These are phyloP conservation scores for Poecilia gillii DNA, from an alignment of 2,797 vertebrate species.

Conservation along the genomic window DNA sequence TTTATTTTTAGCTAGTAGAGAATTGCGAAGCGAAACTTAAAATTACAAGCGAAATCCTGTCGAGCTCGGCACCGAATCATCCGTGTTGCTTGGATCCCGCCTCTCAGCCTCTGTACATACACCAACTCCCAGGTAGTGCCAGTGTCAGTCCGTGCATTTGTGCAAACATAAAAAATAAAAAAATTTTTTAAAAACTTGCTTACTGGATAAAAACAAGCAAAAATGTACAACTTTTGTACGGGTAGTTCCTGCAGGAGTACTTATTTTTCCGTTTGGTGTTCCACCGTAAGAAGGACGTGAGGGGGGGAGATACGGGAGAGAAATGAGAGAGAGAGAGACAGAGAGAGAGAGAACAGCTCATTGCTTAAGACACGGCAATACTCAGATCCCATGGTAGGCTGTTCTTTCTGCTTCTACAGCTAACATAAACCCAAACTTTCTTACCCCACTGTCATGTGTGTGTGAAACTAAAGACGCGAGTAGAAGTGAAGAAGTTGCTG, in stretches of 20 bases:
- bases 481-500: conserved; percentile 17
- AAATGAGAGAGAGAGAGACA: conserved; percentile 19
- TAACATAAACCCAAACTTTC: conserved; percentile 17
- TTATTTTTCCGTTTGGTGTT: conserved; percentile 44
- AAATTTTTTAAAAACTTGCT: conserved; percentile 16
- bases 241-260: conserved; percentile 31
- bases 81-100: conserved; percentile 37
- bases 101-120: conserved; percentile 57
- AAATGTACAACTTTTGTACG: conserved; percentile 20
- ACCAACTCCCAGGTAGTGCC: conserved; percentile 38
- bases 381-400: conserved; percentile 56
- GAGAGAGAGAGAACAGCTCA: conserved; percentile 30
- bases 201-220: conserved; percentile 43
- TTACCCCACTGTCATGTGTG: conserved; percentile 16
- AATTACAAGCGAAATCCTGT: conserved; percentile 14
- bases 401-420: conserved; percentile 59
- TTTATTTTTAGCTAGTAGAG: conserved; percentile 17
- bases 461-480: conserved; percentile 31
- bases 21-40: conserved; percentile 20
- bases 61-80: conserved; percentile 40
- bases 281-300: conserved; percentile 31
- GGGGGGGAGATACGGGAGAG: conserved; percentile 25
- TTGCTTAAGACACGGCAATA: conserved; percentile 62
- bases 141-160: conserved; percentile 49
- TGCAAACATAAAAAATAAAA: conserved; percentile 44